Evolutionary conservation across 2,797 vertebrate genomes (phyloP), one percentile per base, ranked within the genome.

Genomic region (Nothura maculosa): DNA sequence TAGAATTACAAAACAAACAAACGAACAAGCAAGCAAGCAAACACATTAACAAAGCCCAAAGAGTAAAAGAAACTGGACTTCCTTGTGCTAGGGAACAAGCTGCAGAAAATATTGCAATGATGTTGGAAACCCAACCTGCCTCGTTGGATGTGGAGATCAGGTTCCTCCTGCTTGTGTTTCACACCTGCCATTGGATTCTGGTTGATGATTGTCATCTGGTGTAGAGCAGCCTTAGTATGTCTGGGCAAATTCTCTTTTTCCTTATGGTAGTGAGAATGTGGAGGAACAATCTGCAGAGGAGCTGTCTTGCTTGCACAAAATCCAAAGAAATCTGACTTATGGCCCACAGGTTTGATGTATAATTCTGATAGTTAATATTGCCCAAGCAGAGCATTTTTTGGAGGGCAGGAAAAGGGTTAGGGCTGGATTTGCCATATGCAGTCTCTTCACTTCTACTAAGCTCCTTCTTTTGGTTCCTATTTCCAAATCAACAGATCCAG

Each of bases 211-310:
- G 9, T 2, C 1, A 2, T 87, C 38, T 32, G 34, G 10, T 63
- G 55, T 27, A 67, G 60, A 68, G 13, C 1, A 2, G 8, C 38
- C 4, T 47, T 3, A 64, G 3, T 36, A 5, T 3, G 8, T 43
- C 27, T 30, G 52, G 28, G 28, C 70, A 36, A 30, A 22, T 42
- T 40, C 45, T 9, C 40, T 60, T 66, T 47, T 89, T 19, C 17
- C 2, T 67, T 38, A 8, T 3, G 0, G 0, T 5, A 19, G 11
- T 20, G 68, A 27, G 48, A 64, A 40, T 0, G 1, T 3, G 42
- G 18, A 63, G 28, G 67, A 54, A 32, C 18, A 62, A 67, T 34
- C 55, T 76, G 28, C 25, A 42, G 50, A 68, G 28, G n/a, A 74
- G 16, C 27, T 68, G 4, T 2, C 4, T 1, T 17, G 9, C 24